Evolutionary conservation across 2,113 vertebrate genomes (phyloP).

Genomic region (Australoheros scitulus): DNA sequence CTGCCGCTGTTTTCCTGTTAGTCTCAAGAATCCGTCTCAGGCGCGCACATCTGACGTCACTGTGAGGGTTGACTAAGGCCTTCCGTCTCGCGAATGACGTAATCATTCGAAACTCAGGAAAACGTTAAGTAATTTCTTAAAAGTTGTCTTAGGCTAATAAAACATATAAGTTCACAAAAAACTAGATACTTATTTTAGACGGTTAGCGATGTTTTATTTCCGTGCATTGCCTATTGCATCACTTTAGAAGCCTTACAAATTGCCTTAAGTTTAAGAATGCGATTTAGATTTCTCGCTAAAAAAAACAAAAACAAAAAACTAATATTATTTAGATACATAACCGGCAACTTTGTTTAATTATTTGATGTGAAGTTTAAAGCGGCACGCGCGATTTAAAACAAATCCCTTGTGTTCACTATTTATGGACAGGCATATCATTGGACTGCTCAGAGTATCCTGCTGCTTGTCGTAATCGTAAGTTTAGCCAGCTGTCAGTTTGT

Average conservation of each 20-base stretch:
- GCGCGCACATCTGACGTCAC: constrained; percentile 48
- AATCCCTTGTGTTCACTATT: accelerated
- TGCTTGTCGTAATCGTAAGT: constrained; percentile 37
- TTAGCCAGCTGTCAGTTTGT: constrained; percentile 65
- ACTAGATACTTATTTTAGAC: not conserved
- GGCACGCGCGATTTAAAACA: accelerated
- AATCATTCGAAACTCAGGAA: not conserved
- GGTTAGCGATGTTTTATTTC: constrained; percentile 1
- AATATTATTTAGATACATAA: accelerated
- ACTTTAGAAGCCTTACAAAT: constrained; percentile 62
- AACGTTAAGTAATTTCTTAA: not conserved
- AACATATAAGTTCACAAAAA: not conserved
- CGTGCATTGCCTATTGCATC: constrained; percentile 69
- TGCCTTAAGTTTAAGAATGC: constrained; percentile 50
- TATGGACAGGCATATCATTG: constrained; percentile 45
- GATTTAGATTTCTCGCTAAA: not conserved
- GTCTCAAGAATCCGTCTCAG: not conserved
- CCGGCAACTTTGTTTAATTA: accelerated
- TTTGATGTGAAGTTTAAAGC: not conserved
- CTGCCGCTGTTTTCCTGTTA: constrained; percentile 23
- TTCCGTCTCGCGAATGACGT: constrained; percentile 23
- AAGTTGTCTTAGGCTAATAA: not conserved
- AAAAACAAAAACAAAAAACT: not conserved
- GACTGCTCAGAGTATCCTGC: constrained; percentile 4
- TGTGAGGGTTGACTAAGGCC: not conserved